Percentiles rank a stretch among this genome's conserved stretches.
Conservation (phyloP, 2,113 vertebrate genomes). For the Ranitomeya variabilis region DNA sequence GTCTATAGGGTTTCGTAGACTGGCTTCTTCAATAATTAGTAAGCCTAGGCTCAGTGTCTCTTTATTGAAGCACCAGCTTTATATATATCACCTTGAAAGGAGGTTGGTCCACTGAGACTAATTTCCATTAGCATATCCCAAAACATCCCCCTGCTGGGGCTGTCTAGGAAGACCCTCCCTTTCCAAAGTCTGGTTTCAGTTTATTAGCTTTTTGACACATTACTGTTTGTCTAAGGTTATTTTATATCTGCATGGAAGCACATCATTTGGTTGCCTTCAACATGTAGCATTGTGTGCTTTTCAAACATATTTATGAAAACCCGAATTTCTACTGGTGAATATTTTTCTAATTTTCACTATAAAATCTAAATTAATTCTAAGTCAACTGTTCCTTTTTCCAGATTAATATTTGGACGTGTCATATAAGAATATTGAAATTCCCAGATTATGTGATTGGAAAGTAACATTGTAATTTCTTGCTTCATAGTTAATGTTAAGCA, state of each 20-base stretch:
- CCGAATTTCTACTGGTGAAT: neutral
- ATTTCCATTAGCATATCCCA: constrained; percentile 88
- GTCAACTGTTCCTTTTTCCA: neutral
- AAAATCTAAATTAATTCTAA: neutral
- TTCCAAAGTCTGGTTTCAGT: constrained; percentile 60
- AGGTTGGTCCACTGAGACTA: constrained; percentile 79
- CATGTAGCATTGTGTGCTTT: constrained; percentile 56
- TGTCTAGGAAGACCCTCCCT: constrained; percentile 66
- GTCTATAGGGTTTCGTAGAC: constrained; percentile 43
- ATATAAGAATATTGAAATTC: neutral
- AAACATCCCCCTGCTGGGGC: constrained; percentile 70
- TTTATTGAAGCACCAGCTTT: constrained; percentile 71
- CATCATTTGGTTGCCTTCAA: constrained; percentile 35
- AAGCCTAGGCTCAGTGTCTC: constrained; percentile 72
- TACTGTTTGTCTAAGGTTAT: constrained; percentile 62
- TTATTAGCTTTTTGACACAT: constrained; percentile 60
- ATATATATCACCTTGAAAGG: constrained; percentile 83
- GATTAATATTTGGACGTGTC: neutral
- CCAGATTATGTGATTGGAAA: neutral
- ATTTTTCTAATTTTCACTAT: neutral
- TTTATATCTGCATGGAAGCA: constrained; percentile 56
- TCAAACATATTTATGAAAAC: neutral
- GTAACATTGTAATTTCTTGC: neutral
- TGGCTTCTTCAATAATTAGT: constrained; percentile 67
- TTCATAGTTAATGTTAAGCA: neutral